Base-by-base conservation (phyloP, 2,888 invertebrate species). In the Cacoxenus indagator region DNA sequence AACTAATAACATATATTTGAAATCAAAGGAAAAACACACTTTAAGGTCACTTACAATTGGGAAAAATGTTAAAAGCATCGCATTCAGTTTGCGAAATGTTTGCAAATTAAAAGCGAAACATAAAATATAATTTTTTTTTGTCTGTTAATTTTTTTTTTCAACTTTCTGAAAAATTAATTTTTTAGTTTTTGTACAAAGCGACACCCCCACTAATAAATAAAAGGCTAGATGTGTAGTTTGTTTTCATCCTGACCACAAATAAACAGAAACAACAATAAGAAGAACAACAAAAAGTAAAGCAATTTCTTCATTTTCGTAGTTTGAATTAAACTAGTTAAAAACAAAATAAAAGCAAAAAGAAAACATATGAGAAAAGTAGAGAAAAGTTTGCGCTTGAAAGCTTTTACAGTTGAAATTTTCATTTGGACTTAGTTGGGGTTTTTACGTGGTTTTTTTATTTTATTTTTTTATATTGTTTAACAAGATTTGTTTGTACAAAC, bases 41-140 rank as follows among this genome's bases (percentile, higher is more conserved):
- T 87, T 87, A 87, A 87, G 86, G 87, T 87, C 87, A 87, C 86
- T 84, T 76, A 84, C 80, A 87, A 86, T 87, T 87, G 87, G 87
- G 87, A 87, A 87, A 85, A 87, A 87, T 87, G 85, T 86, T 86
- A 81, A 45, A 59, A 31, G 17, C 14, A 6, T 2, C n/a, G 29
- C 27, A 57, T n/a, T n/a, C 27, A 17, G 71, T 54, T 62, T 62
- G 64, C 37, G 37, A 37, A 37, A n/a, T n/a, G n/a, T n/a, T 37
- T 37, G 37, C 37, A 17, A 51, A 51, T 51, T 2, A 22, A 19
- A 48, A 19, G 48, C 48, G 9, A 43, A 43, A 5, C 2, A 5
- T 9, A 46, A 14, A 5, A 46, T 14, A 48, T 65, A 54, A 66
- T 43, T 66, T 37, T 45, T 55, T 55, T 65, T 5, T 24, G 37